Conservation (phyloP, 2,888 invertebrate genomes). For the Perizoma affinitatum region DNA sequence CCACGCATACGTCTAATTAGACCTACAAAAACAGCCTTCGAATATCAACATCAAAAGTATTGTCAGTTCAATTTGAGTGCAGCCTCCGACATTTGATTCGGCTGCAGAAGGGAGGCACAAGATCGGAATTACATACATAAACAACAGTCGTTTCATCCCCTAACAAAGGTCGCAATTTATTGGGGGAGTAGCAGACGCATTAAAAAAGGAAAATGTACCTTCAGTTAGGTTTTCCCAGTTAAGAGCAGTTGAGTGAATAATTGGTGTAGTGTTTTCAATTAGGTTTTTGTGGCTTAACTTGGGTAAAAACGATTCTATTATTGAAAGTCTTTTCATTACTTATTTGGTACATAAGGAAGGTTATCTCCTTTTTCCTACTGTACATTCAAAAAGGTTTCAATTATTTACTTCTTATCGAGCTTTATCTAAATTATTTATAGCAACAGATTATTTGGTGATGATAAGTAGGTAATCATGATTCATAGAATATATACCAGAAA, state of each 20-base stretch:
- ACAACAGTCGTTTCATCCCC: slow-evolving; percentile 59
- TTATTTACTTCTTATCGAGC: too few species aligned
- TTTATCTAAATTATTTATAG: too few species aligned
- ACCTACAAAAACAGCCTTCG: neutral
- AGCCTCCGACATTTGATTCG: slow-evolving; percentile 35
- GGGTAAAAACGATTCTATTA: too few species aligned
- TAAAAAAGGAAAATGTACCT: slow-evolving; percentile 57
- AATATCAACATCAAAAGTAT: slow-evolving; percentile 8
- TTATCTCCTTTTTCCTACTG: too few species aligned
- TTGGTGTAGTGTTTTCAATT: slow-evolving; percentile 20
- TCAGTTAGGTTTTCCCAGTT: slow-evolving; percentile 11
- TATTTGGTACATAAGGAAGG: too few species aligned
- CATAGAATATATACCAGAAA: too few species aligned
- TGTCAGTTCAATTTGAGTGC: slow-evolving; percentile 32
- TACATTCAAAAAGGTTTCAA: too few species aligned
- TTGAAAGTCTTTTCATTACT: too few species aligned
- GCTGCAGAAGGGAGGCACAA: slow-evolving; percentile 30
- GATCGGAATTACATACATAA: slow-evolving; percentile 67
- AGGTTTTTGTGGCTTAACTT: neutral
- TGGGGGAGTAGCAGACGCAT: slow-evolving; percentile 59
- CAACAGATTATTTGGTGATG: too few species aligned
- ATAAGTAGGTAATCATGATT: too few species aligned
- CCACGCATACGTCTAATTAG: too few species aligned
- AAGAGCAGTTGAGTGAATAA: slow-evolving; percentile 27
- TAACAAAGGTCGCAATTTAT: slow-evolving; percentile 70